Evolutionary conservation across 2,888 invertebrate species (phyloP).

Genomic region (Dasypogon diadema): DNA sequence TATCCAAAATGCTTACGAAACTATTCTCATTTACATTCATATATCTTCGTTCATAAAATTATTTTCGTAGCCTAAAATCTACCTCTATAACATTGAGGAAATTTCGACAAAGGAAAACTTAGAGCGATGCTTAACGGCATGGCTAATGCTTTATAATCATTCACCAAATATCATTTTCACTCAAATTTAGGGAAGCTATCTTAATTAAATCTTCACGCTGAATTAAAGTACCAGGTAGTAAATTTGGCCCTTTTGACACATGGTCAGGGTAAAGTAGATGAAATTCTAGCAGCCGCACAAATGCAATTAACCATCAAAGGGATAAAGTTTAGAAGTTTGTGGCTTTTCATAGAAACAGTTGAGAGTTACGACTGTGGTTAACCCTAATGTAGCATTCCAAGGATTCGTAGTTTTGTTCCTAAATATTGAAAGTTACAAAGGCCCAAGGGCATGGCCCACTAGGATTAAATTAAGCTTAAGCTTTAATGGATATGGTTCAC

Average conservation of each 20-base stretch:
- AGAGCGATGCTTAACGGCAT: no score
- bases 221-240: slow-evolving; percentile 47
- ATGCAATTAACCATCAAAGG: slow-evolving; percentile 49
- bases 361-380: slow-evolving; percentile 45
- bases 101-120: no score
- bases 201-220: slow-evolving; percentile 53
- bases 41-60: no score
- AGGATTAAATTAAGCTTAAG: slow-evolving; percentile 44
- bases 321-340: slow-evolving; percentile 45
- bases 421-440: slow-evolving; percentile 20
- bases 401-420: slow-evolving; percentile 19
- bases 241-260: slow-evolving; percentile 43
- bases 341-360: slow-evolving; percentile 35
- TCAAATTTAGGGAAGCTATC: slow-evolving; percentile 46
- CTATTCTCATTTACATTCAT: no score
- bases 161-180: slow-evolving; percentile 2
- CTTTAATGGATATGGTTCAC: slow-evolving; percentile 13
- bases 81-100: no score
- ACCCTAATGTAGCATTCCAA: slow-evolving; percentile 45
- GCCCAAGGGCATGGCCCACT: not conserved
- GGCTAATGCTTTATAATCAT: no score
- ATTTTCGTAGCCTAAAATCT: no score
- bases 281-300: slow-evolving; percentile 45
- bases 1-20: no score
- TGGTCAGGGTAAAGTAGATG: slow-evolving; percentile 44